Evolutionary conservation across 2,113 vertebrate species (phyloP).

Genomic region (Scytalopus superciliaris): DNA sequence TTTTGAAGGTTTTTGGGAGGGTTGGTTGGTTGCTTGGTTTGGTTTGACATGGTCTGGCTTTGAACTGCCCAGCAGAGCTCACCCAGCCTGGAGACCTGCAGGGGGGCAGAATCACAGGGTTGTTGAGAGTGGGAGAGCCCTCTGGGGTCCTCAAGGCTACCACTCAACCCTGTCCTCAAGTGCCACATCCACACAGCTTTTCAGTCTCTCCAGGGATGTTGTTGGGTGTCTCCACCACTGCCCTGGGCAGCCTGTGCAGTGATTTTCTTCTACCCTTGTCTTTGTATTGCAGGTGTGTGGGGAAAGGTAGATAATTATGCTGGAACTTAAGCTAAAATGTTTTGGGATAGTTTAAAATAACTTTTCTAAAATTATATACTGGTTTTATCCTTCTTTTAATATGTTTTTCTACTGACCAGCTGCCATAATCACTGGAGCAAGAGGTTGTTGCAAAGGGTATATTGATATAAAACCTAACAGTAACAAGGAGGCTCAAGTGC

Average conservation of each 20-base stretch:
- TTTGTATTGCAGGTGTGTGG: not conserved
- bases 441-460: not conserved
- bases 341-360: not conserved
- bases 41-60: not conserved
- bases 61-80: not conserved
- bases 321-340: not conserved
- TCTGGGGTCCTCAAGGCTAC: no score
- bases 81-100: accelerated
- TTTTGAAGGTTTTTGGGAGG: not conserved
- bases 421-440: not conserved
- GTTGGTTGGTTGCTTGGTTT: not conserved
- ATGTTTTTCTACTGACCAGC: not conserved
- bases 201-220: not conserved
- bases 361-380: not conserved
- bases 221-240: not conserved
- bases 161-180: no score
- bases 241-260: not conserved
- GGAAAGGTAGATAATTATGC: not conserved
- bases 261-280: not conserved
- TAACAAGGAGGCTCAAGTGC: not conserved
- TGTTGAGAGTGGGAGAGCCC: no score
- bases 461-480: not conserved
- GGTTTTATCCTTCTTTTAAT: not conserved
- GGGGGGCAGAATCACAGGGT: not conserved
- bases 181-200: accelerated